Conservation (phyloP, 2,888 invertebrate genomes). For the Brassicogethes aeneus region DNA sequence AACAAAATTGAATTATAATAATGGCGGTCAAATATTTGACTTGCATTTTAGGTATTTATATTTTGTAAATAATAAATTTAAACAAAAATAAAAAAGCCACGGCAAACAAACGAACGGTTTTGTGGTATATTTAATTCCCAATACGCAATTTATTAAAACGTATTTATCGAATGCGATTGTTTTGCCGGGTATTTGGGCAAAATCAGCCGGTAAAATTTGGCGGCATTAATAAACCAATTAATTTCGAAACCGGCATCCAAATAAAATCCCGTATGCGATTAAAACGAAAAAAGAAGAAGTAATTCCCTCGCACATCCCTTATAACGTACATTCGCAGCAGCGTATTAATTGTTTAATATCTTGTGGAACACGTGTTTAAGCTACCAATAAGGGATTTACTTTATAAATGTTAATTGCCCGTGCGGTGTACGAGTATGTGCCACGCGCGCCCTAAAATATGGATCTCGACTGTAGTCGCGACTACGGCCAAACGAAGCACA, state of each 20-base stretch:
- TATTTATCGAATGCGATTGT: constrained; percentile 3
- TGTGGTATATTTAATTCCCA: constrained; percentile 3
- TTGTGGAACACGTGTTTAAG: constrained; percentile 39
- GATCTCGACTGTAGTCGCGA: too few species aligned
- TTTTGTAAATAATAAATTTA: background rate
- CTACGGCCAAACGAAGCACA: too few species aligned
- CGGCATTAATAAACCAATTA: constrained; percentile 38
- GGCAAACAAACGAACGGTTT: constrained; percentile 13
- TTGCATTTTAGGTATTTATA: background rate
- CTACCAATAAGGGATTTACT: constrained; percentile 39
- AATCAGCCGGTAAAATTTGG: constrained; percentile 20
- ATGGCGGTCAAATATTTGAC: background rate
- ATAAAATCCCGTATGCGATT: constrained; percentile 32
- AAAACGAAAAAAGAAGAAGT: constrained; percentile 24
- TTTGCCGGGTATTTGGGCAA: constrained; percentile 8
- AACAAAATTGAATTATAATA: background rate
- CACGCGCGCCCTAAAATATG: constrained; percentile 26
- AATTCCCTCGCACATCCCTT: constrained; percentile 23
- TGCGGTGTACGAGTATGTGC: constrained; percentile 20
- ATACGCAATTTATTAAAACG: constrained; percentile 1
- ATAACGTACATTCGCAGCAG: constrained; percentile 15
- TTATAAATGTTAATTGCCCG: constrained; percentile 39
- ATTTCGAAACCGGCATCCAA: constrained; percentile 35
- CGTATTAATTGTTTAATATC: constrained; percentile 41
- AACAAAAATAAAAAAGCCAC: background rate